Evolutionary conservation across 2,113 vertebrate species (phyloP), one percentile per base, ranked within the genome.

Genomic region (Dipodomys merriami): DNA sequence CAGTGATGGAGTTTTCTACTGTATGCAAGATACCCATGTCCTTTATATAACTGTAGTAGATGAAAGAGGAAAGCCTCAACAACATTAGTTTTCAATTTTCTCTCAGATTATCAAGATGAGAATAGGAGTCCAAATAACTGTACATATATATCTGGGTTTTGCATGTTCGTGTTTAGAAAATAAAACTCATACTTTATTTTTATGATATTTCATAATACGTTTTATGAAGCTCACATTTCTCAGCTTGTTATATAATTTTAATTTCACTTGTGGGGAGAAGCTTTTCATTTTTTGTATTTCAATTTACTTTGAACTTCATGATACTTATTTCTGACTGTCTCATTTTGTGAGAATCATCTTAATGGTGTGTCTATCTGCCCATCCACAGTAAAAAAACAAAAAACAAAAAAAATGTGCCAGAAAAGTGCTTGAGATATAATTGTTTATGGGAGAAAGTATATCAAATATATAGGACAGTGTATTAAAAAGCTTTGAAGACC

Each of bases 291-390:
- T 53, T 23, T 46, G 39, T 67, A 53, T 46, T 72, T 33, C 18
- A 81, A 30, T 72, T 91, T 53, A 3, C 27, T 90, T 87, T 96
- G n/a, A 93, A 92, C 0, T 79, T 88, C 27, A 67, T 86, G 88
- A 11, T 57, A 69, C 81, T 92, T 1, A 86, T 79, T 88, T 90
- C 16, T 77, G 13, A 86, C 4, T 88, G 22, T 83, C 6, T 87
- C 46, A 80, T 81, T 20, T 73, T 77, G 69, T 74, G 30, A 89
- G 46, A 68, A 12, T 77, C 60, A 83, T 67, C 12, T 94, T 91
- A 23, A 64, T 44, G 25, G 3, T 94, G 11, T 2, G 57, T 44
- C 27, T 9, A 11, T 49, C 49, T 12, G 12, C 12, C 49, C 7
- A 49, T 12, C 49, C 49, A 49, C 49, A 49, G 49, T 49, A 49